Conservation (phyloP, 2,113 vertebrate species). For the Oxyura jamaicensis region DNA sequence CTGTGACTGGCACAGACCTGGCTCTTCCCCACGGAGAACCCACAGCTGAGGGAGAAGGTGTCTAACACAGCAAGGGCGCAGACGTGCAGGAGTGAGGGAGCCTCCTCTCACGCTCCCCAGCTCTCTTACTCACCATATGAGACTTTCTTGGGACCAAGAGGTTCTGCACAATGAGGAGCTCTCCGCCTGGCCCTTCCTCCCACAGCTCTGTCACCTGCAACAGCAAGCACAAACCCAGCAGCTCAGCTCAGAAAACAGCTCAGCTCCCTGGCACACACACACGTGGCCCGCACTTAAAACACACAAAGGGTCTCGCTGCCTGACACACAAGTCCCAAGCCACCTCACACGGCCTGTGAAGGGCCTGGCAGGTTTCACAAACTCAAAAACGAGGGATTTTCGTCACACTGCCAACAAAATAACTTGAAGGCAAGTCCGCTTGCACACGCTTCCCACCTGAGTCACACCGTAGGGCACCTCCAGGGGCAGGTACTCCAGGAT, state of each 20-base stretch:
- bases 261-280: rapidly evolving
- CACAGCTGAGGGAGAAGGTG: background rate
- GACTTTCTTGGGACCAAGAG: conserved; percentile 85
- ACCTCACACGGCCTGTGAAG: background rate
- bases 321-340: rapidly evolving
- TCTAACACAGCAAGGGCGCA: background rate
- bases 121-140: conserved; percentile 83
- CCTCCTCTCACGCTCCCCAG: background rate
- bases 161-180: conserved; percentile 85
- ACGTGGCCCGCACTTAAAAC: too few relatives aligned
- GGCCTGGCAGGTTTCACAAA: background rate
- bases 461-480: conserved; percentile 90
- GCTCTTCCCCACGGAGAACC: background rate
- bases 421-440: background rate
- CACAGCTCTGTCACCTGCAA: conserved; percentile 84
- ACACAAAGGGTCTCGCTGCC: background rate
- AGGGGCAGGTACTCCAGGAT: conserved; percentile 88
- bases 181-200: conserved; percentile 83
- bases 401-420: background rate
- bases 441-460: conserved; percentile 79
- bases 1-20: rapidly evolving
- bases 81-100: rapidly evolving
- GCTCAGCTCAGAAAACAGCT: background rate
- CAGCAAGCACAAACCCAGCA: background rate
- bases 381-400: background rate